A percentile compares a stretch with the other conserved stretches of the same genome.
Evolutionary conservation across 2,888 invertebrate genomes (phyloP).

Genomic region (Autographa pulchrina): DNA sequence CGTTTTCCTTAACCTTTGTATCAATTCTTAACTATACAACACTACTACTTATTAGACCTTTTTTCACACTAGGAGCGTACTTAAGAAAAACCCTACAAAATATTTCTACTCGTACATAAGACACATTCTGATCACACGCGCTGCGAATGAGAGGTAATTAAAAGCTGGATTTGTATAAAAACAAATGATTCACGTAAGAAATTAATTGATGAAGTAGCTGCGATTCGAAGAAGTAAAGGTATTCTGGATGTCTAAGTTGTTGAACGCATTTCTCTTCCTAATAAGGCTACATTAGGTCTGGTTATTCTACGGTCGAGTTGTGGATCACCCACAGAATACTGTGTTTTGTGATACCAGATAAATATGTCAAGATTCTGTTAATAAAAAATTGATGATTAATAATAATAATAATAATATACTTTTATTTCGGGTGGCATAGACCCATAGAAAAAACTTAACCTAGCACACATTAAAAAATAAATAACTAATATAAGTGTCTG

Average conservation of each 20-base stretch:
- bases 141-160: conserved; percentile 20
- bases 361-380: too few relatives aligned
- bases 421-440: too few relatives aligned
- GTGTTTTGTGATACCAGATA: too few relatives aligned
- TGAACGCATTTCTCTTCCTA: background rate
- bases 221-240: conserved; percentile 13
- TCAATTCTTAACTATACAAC: background rate
- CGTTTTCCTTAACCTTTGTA: too few relatives aligned
- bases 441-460: too few relatives aligned
- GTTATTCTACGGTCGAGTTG: background rate
- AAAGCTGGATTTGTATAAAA: conserved; percentile 1
- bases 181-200: conserved; percentile 20
- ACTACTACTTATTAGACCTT: background rate
- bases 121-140: background rate
- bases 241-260: background rate
- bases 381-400: too few relatives aligned
- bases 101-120: background rate
- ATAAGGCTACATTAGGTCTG: background rate
- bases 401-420: too few relatives aligned
- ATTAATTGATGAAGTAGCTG: conserved; percentile 11
- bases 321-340: background rate
- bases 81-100: conserved; percentile 9
- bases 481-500: too few relatives aligned
- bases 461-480: too few relatives aligned
- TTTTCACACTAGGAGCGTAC: background rate